Evolutionary conservation across 2,797 vertebrate species (phyloP), one percentile per base, ranked within the genome.

Genomic region (Protosalanx chinensis): DNA sequence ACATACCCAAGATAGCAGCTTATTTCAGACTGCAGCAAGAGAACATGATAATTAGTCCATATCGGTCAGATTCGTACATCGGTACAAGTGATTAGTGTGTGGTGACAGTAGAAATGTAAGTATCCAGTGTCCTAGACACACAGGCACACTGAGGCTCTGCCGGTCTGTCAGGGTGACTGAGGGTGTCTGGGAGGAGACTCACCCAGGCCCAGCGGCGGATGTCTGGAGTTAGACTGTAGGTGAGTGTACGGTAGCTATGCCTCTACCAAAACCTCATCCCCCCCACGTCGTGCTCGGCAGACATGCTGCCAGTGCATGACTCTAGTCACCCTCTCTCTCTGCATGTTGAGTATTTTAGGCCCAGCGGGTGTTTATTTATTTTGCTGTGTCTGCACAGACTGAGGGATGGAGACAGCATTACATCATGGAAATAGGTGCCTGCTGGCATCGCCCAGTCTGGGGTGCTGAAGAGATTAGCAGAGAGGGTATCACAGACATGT

Each of bases 391-490:
- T 83, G 85, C 84, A 84, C 63, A 68, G 49, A 56, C 61, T 13
- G 33, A 77, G 72, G 18, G 79, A 78, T 76, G 12, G 68, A 79
- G 79, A 76, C 46, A 59, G 59, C 78, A 87, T 91, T 85, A 90
- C 87, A 83, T 90, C 88, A 91, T 86, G 84, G 88, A 91, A 88
- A 88, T 80, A 73, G 75, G 82, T 88, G 78, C 75, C 74, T 20
- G 1, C 56, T 84, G 84, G 89, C 85, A 86, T 89, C 82, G 89
- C 68, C 81, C 70, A 72, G 74, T 84, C 79, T 82, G 64, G 7
- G 3, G 27, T 64, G 76, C 71, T 56, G 18, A n/a, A 5, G 51
- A 56, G 51, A 56, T 56, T n/a, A n/a, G 51, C 51, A n/a, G 51
- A 46, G 41, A 12, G 41, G 41, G 41, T 46, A 46, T 46, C 41